A percentile compares a stretch with the other conserved stretches of the same genome.
phyloP scores from a whole-genome alignment of 2,888 invertebrate genomes.

The Aleiodes testaceus region DNA sequence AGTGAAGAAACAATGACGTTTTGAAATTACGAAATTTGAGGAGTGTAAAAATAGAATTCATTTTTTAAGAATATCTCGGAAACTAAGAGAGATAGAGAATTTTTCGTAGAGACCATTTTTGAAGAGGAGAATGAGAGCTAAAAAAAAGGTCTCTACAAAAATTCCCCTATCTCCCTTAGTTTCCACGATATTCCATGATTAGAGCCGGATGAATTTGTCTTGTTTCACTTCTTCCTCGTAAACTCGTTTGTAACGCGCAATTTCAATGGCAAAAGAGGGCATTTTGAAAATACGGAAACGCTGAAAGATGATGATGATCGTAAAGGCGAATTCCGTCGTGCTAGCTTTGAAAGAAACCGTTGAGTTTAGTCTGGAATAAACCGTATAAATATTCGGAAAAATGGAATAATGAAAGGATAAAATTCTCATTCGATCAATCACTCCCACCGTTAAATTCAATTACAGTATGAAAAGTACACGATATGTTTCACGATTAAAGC shows the following conservation, averaged over 20 bases:
- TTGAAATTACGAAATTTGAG: too few species aligned
- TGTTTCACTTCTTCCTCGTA: conserved; percentile 8
- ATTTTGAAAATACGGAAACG: conserved; percentile 26
- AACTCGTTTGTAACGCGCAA: conserved; percentile 7
- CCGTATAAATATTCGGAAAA: not conserved
- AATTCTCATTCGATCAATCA: not conserved
- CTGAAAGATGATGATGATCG: conserved; percentile 20
- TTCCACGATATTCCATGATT: too few species aligned
- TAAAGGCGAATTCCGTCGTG: conserved; percentile 26
- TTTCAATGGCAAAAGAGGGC: conserved; percentile 17
- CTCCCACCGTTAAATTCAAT: not conserved
- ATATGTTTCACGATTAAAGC: too few species aligned
- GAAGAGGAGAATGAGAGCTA: not conserved
- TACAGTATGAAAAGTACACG: too few species aligned
- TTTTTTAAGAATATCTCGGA: not conserved
- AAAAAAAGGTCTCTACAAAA: too few species aligned
- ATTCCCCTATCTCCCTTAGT: too few species aligned
- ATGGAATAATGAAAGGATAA: too few species aligned
- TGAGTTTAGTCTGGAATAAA: too few species aligned
- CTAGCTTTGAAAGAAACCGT: not conserved
- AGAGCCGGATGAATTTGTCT: too few species aligned
- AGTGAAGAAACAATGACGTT: not conserved
- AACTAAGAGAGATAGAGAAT: not conserved
- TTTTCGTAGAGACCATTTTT: not conserved
- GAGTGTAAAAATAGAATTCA: not conserved